A percentile compares a stretch with the other conserved stretches of the same genome.
phyloP scores from a whole-genome alignment of 2,797 vertebrate genomes.

The Tapera naevia region DNA sequence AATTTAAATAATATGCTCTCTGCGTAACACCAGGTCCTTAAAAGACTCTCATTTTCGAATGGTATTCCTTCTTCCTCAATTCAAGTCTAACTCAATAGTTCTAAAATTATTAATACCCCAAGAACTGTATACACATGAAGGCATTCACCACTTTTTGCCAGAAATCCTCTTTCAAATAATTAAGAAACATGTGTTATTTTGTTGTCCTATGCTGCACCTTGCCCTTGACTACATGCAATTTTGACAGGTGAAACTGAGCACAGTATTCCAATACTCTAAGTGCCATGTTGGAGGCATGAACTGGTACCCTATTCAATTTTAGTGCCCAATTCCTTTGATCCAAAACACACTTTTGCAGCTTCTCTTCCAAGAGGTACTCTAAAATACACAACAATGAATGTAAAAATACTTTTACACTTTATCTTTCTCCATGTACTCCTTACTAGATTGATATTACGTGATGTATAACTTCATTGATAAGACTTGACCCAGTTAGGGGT shows the following conservation, averaged over 20 bases:
- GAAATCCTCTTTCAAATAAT: conserved; percentile 53
- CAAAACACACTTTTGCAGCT: background rate
- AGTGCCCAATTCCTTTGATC: background rate
- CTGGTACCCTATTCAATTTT: background rate
- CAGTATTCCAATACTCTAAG: background rate
- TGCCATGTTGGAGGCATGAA: background rate
- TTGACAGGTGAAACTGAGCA: background rate
- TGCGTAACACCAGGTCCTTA: conserved; percentile 8
- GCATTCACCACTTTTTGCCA: conserved; percentile 30
- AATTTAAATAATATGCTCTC: background rate
- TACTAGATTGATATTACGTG: background rate
- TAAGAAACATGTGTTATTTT: conserved; percentile 9
- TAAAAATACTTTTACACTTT: background rate
- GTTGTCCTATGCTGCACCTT: background rate
- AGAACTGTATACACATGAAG: conserved; percentile 36
- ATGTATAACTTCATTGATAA: background rate
- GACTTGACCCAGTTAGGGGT: background rate
- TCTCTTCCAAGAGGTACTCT: background rate
- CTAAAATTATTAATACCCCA: conserved; percentile 58
- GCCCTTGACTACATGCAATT: background rate
- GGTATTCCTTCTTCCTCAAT: conserved; percentile 46
- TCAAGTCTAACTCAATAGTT: conserved; percentile 55
- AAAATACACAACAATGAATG: background rate
- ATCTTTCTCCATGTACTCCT: background rate
- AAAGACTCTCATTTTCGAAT: conserved; percentile 45